Base-by-base conservation (phyloP, 2,888 invertebrate species). In the Euspilapteryx auroguttella region DNA sequence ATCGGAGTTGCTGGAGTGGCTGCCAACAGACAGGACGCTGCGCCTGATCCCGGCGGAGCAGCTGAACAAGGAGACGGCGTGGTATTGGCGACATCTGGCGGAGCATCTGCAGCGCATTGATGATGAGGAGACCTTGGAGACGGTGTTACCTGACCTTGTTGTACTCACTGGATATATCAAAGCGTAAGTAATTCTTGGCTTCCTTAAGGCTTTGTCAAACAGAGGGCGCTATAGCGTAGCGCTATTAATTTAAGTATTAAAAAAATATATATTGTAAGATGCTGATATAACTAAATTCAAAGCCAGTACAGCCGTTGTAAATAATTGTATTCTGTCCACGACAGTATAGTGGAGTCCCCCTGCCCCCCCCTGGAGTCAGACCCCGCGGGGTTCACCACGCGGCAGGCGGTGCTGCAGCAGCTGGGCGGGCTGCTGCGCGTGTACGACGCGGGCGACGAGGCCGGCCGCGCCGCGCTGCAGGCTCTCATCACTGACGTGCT, bases 101-200 rank as follows among this genome's bases (percentile, higher is more conserved):
- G 59, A 65, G 14, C 73, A 77, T 36, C 37, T 77, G 32, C 73
- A 75, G 42, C 57, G 45, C 29, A 61, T 64, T 2, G 68, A 69
- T 7, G 76, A 63, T 9, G 78, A 77, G 9, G 83, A 83, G 12
- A 78, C 80, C 0, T 47, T 84, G 25, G 82, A 85, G 25, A 58
- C 56, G 3, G 62, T 87, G 28, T 44, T 86, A 25, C 93, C 93
- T 0, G 89, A 89, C 43, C 54, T 89, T 29, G 80, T 86, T 1
- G 77, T 79, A 12, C 86, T 90, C 38, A 87, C 86, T 37, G 69
- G 77, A 14, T 92, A 90, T 50, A 80, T 92, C 8, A 73, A 81
- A 41, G 78, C 79, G 80, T 92, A 59, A 66, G 79, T 77, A n/a
- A n/a, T n/a, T n/a, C n/a, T n/a, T n/a, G n/a, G n/a, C n/a, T n/a